Evolutionary conservation across 2,797 vertebrate species (phyloP).

Genomic region (Ceryle rudis): DNA sequence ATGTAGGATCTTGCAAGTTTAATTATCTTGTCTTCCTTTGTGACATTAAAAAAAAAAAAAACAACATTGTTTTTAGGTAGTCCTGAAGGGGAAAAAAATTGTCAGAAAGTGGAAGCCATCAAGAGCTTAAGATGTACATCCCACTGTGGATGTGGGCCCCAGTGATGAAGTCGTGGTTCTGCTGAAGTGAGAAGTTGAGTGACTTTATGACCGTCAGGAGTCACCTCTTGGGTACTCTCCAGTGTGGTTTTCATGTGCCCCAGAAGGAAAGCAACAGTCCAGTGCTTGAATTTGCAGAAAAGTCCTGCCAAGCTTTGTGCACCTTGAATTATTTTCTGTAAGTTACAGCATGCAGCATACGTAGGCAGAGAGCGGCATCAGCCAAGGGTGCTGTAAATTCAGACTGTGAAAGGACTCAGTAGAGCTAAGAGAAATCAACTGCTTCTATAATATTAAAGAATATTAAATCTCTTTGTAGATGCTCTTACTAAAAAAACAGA

Average conservation of each 20-base stretch:
- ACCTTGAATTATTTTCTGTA: not conserved
- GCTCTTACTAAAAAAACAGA: not conserved
- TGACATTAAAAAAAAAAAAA: not conserved
- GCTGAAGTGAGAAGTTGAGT: not conserved
- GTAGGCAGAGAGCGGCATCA: not conserved
- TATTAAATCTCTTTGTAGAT: not conserved
- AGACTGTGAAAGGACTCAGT: not conserved
- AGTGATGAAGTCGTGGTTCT: not conserved
- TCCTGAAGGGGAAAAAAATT: not conserved
- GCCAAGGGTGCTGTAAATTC: not conserved
- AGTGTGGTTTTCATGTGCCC: not conserved
- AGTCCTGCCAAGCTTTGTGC: not conserved
- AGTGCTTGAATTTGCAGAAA: not conserved
- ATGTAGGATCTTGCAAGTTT: not conserved
- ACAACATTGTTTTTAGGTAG: not conserved
- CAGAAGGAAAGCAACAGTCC: not conserved
- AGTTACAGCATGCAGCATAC: not conserved
- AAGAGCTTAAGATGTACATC: not conserved
- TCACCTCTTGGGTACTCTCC: not conserved
- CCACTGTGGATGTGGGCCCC: rapidly evolving
- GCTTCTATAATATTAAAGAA: not conserved
- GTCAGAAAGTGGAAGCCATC: not conserved
- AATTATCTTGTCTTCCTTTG: constrained; percentile 24
- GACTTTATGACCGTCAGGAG: not conserved
- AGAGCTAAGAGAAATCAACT: constrained; percentile 14